Conservation (phyloP, 92 coral and sea anemone species). For the Pocillopora meandrina region DNA sequence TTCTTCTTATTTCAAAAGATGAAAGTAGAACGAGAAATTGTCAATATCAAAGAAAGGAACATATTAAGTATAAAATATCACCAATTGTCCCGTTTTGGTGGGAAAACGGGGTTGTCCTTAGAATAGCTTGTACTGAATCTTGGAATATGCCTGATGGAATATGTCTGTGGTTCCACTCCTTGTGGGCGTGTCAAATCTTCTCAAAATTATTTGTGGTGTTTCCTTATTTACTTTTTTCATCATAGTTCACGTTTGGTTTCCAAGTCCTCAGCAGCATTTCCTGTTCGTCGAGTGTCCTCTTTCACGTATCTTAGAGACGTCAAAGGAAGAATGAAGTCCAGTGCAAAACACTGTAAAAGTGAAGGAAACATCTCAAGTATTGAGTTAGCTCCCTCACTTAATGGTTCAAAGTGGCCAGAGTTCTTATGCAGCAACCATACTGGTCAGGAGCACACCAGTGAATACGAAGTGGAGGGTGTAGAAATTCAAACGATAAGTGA, state of each 20-base stretch:
- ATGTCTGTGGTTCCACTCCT: too few species aligned
- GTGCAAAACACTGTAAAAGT: not conserved
- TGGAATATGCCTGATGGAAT: too few species aligned
- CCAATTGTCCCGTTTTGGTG: too few species aligned
- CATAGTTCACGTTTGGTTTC: not conserved
- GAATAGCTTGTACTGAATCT: too few species aligned
- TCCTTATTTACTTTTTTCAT: not conserved
- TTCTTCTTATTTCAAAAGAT: too few species aligned
- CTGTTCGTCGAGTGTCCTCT: constrained; percentile 15
- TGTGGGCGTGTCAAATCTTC: too few species aligned
- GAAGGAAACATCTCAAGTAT: not conserved
- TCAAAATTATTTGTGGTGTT: not conserved
- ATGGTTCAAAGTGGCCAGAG: not conserved
- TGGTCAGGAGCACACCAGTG: not conserved
- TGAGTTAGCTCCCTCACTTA: not conserved
- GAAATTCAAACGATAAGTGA: not conserved
- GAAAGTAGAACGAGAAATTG: too few species aligned
- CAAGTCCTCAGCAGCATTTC: not conserved
- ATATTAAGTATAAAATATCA: too few species aligned
- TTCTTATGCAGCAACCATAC: not conserved
- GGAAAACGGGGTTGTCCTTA: too few species aligned
- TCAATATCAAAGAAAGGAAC: too few species aligned
- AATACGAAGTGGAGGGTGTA: not conserved
- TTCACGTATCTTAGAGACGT: not conserved
- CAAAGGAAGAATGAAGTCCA: not conserved